Conservation (phyloP, 2,888 invertebrate species). For the Neocrepidodera transversa region DNA sequence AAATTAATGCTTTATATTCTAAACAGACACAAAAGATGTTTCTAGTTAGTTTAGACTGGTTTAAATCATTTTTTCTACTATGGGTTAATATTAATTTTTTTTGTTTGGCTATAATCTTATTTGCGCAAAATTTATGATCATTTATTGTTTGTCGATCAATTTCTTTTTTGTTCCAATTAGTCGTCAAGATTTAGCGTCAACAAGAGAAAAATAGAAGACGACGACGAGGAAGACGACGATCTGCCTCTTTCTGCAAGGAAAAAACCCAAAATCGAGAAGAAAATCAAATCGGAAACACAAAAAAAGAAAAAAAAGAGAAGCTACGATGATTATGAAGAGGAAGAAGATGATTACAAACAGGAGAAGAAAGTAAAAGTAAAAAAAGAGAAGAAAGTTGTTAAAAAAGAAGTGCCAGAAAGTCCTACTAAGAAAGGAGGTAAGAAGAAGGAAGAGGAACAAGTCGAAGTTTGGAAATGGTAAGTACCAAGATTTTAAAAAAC, state of each 20-base stretch:
- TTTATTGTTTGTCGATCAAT: too few species aligned
- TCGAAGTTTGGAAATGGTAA: constrained; percentile 93
- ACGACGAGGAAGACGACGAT: constrained; percentile 75
- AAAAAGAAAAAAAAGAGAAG: constrained; percentile 49
- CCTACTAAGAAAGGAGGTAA: constrained; percentile 71
- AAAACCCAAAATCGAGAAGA: constrained; percentile 69
- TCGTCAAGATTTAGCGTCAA: constrained; percentile 45
- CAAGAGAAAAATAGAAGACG: constrained; percentile 65
- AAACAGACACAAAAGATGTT: too few species aligned
- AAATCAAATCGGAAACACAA: constrained; percentile 63
- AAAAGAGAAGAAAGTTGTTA: constrained; percentile 50
- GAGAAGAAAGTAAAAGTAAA: constrained; percentile 62
- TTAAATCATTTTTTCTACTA: too few species aligned
- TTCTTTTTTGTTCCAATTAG: constrained; percentile 38
- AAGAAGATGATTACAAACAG: constrained; percentile 65
- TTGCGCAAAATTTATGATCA: too few species aligned
- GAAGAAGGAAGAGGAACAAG: constrained; percentile 82
- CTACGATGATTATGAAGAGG: constrained; percentile 56
- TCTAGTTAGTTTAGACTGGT: too few species aligned
- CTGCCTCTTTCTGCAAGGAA: constrained; percentile 72
- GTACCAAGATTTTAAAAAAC: too few species aligned
- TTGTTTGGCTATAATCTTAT: too few species aligned
- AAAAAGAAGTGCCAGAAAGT: constrained; percentile 43
- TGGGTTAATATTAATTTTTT: too few species aligned
- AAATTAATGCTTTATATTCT: too few species aligned